A percentile compares a stretch with the other conserved stretches of the same genome.
Evolutionary conservation across 2,888 invertebrate genomes (phyloP).

Genomic region (Gasteruption jaculator): DNA sequence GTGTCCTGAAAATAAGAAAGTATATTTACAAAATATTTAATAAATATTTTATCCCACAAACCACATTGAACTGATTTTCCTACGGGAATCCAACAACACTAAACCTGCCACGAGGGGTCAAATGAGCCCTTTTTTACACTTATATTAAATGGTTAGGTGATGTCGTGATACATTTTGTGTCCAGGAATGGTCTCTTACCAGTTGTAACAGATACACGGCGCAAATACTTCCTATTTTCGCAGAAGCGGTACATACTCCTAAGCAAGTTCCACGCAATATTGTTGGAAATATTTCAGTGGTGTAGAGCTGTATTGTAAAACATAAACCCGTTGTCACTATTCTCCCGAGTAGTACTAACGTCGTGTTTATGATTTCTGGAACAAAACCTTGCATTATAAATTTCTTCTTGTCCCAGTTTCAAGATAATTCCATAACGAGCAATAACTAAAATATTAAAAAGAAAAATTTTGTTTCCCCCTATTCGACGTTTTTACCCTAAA

Average conservation of each 20-base stretch:
- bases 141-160: too few species aligned
- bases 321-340: conserved; percentile 50
- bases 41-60: too few species aligned
- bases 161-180: too few species aligned
- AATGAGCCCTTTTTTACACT: too few species aligned
- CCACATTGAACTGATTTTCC: too few species aligned
- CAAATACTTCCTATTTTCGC: conserved; percentile 53
- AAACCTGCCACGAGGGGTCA: too few species aligned
- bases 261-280: conserved; percentile 43
- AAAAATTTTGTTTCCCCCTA: too few species aligned
- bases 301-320: conserved; percentile 50
- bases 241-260: conserved; percentile 53
- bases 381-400: too few species aligned
- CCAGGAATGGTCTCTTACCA: conserved; percentile 30
- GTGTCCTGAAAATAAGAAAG: conserved; percentile 31
- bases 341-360: conserved; percentile 48
- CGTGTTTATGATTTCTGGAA: conserved; percentile 29
- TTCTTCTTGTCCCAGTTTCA: too few species aligned
- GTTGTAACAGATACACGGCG: conserved; percentile 47
- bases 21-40: too few species aligned
- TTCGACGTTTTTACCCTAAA: too few species aligned
- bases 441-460: conserved; percentile 2
- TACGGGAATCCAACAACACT: too few species aligned
- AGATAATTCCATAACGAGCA: background rate
- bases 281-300: conserved; percentile 49